These are phyloP conservation scores for Dynastes tityus DNA, from an alignment of 2,888 invertebrate species.

Conservation along the genomic window DNA sequence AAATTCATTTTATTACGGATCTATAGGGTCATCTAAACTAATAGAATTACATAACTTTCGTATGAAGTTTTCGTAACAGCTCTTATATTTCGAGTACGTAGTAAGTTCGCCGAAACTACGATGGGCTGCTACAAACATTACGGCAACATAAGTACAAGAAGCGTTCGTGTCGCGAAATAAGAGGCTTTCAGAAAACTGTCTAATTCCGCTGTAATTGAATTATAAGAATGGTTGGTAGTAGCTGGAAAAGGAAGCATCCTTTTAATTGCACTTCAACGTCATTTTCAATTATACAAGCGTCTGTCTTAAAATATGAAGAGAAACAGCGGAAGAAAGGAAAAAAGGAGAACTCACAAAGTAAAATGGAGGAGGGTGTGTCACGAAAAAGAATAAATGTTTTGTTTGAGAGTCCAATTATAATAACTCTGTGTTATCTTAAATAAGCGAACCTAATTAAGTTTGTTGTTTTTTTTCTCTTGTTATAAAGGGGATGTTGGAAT, in stretches of 20 bases:
- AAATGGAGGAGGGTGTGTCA: constrained; percentile 30
- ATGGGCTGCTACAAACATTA: background rate
- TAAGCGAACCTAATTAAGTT: constrained; percentile 38
- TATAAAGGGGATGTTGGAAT: constrained; percentile 11
- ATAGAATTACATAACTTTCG: constrained; percentile 51
- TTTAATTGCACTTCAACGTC: constrained; percentile 49
- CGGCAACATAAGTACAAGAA: background rate
- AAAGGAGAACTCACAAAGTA: constrained; percentile 25
- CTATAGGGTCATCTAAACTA: constrained; percentile 47
- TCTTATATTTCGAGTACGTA: constrained; percentile 10
- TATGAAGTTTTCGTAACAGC: constrained; percentile 50
- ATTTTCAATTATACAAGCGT: constrained; percentile 48
- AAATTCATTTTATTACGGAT: constrained; percentile 51
- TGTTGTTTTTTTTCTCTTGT: constrained; percentile 32
- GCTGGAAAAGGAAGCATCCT: constrained; percentile 22
- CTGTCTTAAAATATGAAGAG: constrained; percentile 36
- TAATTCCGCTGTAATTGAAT: constrained; percentile 47
- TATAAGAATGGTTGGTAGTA: constrained; percentile 46
- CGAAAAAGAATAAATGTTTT: constrained; percentile 35
- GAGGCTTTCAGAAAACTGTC: constrained; percentile 49
- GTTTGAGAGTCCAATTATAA: constrained; percentile 36
- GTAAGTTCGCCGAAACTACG: background rate
- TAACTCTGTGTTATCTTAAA: constrained; percentile 43
- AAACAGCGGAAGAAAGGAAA: constrained; percentile 12
- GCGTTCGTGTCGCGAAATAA: constrained; percentile 32